Percentiles rank a stretch among this genome's conserved stretches.
Conservation (phyloP, 2,888 invertebrate species). For the Nephrocerus scutellatus region DNA sequence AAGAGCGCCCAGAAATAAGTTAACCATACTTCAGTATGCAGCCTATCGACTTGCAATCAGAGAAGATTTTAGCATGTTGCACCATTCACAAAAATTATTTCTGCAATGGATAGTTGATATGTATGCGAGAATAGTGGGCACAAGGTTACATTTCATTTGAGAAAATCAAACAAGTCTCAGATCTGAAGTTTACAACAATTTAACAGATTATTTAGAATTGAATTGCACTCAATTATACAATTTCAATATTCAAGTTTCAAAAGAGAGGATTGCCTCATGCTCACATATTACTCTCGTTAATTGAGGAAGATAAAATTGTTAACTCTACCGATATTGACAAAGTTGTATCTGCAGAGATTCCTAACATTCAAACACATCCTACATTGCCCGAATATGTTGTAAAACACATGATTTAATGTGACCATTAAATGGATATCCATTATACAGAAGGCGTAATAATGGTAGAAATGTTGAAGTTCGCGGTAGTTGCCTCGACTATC, state of each 20-base stretch:
- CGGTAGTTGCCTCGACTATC: too few species aligned
- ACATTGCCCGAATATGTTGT: too few species aligned
- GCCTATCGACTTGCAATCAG: conserved; percentile 5
- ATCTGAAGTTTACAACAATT: conserved; percentile 7
- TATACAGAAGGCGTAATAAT: too few species aligned
- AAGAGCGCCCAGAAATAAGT: not conserved
- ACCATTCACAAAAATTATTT: conserved; percentile 10
- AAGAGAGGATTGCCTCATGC: conserved; percentile 5
- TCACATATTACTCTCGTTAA: conserved; percentile 1
- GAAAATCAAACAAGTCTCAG: conserved; percentile 11
- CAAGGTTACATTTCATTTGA: conserved; percentile 11
- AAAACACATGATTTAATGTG: too few species aligned
- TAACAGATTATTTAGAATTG: conserved; percentile 10
- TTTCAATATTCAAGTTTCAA: conserved; percentile 8
- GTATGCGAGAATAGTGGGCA: conserved; percentile 10
- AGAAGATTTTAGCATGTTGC: too few species aligned
- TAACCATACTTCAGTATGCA: conserved; percentile 9
- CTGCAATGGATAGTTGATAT: conserved; percentile 9
- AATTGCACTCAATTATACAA: not conserved
- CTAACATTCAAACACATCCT: too few species aligned
- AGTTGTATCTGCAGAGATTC: conserved; percentile 6
- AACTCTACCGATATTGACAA: conserved; percentile 4
- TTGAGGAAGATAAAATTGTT: not conserved
- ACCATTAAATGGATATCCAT: too few species aligned
- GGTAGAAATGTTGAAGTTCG: too few species aligned